Base-by-base conservation (phyloP, 2,797 vertebrate species). In the Sciurus vulgaris region DNA sequence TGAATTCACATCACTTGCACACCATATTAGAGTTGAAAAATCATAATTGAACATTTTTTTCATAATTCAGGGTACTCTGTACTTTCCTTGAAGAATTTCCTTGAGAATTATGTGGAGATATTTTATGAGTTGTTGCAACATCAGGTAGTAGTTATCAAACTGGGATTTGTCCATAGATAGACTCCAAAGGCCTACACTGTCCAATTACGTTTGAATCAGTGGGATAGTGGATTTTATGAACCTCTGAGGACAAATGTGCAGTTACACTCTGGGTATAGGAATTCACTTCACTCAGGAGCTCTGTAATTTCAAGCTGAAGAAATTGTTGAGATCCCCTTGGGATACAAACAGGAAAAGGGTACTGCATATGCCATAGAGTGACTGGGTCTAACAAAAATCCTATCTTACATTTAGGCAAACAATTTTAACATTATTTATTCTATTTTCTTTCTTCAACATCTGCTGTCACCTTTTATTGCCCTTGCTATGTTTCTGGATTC, bases 11-110 rank as follows among this genome's bases (percentile, higher is more conserved):
- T 63, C 11, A 5, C 33, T 67, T 77, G 18, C 10, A 13, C 13
- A 63, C 18, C 72, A 35, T 28, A 18, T n/a, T 33, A 59, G n/a
- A 76, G 13, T 77, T 77, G 38, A 86, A 88, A 49, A 20, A 49
- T 35, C 15, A 1, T 51, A 5, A 17, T 35, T 35, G 56, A 35
- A 65, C 3, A 38, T 38, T 38, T 38, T 38, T 13, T 11, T 69
- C 13, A 4, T 17, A 35, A 70, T 56, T 22, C 59, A 26, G 86
- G 30, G 4, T 11, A 1, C 5, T 77, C 41, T 35, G 4, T 18
- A 35, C 11, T 89, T 92, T 63, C 72, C 8, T 51, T n/a, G n/a
- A 86, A 47, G 9, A 78, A 92, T 84, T 67, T 76, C n/a, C 26
- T 77, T 67, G 28, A 91, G n/a, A 77, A 22, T 26, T 65, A 3